Evolutionary conservation across 1,140 invertebrate species (phyloP), one percentile per base, ranked within the genome.

Genomic region (Lasioglossum albipes): DNA sequence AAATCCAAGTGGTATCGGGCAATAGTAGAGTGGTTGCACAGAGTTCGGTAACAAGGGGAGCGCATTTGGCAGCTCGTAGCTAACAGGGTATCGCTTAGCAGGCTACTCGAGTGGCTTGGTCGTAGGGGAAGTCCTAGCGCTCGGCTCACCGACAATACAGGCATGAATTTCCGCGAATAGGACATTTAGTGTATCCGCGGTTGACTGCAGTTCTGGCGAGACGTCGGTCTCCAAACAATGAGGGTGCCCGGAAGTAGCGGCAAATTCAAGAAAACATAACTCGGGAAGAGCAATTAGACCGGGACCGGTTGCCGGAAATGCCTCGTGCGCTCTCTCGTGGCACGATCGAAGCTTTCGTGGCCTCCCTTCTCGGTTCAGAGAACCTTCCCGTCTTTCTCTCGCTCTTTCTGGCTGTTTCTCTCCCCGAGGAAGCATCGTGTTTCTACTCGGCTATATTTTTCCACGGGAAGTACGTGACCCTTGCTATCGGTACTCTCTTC

Each of bases 191-290:
- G 76, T 36, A 62, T 65, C 76, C 31, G 36, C 27, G 41, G 61
- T 31, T 41, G 59, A 12, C 13, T 57, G 61, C 27, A 49, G 52
- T 73, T 73, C 69, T 13, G 13, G 36, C 18, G 31, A 31, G 36
- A 42, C 49, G 76, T 72, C 45, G 42, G 31, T 78, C 49, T 20
- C 69, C 61, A 57, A 73, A 73, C 76, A 79, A 79, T 57, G 76
- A 31, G 22, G 36, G 52, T 54, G 45, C 16, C n/a, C 67, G 76
- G 68, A 78, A 78, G 76, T 78, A 59, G 68, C 61, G 59, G 76
- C 59, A 54, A 79, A 79, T 79, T 73, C 69, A 65, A 73, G 76
- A 79, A 79, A 79, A 45, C 69, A 66, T 79, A 79, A 79, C 61
- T 79, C 76, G 36, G 54, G 61, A 36, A 16, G 31, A 66, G 76